Evolutionary conservation across 2,113 vertebrate genomes (phyloP).

Genomic region (Festucalex cinctus): DNA sequence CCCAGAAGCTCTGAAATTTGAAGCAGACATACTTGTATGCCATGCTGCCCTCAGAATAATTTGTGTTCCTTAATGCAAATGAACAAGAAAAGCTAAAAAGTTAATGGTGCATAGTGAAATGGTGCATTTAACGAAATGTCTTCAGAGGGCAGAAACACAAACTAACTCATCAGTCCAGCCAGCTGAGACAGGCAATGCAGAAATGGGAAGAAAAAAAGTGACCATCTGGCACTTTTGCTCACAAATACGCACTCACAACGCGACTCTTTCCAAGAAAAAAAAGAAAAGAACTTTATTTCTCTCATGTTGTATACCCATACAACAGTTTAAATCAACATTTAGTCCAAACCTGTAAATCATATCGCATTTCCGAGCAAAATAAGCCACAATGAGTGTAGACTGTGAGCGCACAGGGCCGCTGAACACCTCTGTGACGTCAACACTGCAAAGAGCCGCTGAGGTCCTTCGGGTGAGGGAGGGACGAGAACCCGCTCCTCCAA

Average conservation of each 20-base stretch:
- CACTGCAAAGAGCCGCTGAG: slow-evolving; percentile 42
- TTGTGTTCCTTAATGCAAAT: background rate
- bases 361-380: slow-evolving; percentile 53
- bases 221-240: background rate
- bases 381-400: slow-evolving; percentile 61
- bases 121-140: background rate
- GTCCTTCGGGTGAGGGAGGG: slow-evolving; percentile 34
- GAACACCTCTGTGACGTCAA: slow-evolving; percentile 38
- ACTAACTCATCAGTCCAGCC: background rate
- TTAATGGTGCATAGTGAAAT: background rate
- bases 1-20: background rate
- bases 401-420: slow-evolving; percentile 28
- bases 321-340: slow-evolving; percentile 35
- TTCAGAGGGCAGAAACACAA: background rate
- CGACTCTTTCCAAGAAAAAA: background rate
- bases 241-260: background rate
- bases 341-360: slow-evolving; percentile 53
- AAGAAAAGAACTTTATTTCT: slow-evolving; percentile 56
- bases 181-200: background rate
- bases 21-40: background rate
- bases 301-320: slow-evolving; percentile 1
- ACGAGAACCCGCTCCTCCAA: slow-evolving; percentile 43
- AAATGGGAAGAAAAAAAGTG: background rate
- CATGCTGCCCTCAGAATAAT: background rate
- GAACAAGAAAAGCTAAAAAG: background rate